Evolutionary conservation across 2,113 vertebrate genomes (phyloP).

Genomic region (Eurystomus gularis): DNA sequence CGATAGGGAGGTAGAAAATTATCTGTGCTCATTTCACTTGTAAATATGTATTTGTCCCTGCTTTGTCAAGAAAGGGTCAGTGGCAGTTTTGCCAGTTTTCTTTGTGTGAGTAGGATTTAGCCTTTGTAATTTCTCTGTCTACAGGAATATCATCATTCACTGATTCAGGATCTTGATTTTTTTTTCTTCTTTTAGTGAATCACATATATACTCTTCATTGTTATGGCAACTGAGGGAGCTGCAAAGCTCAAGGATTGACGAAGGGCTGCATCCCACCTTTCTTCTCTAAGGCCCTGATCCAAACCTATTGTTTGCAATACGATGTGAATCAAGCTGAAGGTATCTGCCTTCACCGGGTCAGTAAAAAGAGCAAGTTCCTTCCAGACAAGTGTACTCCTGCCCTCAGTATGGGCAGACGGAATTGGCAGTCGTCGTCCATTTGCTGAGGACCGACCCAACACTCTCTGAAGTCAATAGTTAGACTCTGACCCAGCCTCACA

Average conservation of each 20-base stretch:
- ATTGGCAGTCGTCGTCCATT: background rate
- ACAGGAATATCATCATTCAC: constrained; percentile 29
- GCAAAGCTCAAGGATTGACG: constrained; percentile 39
- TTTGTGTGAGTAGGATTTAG: background rate
- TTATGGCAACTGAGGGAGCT: constrained; percentile 60
- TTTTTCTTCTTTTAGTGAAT: constrained; percentile 39
- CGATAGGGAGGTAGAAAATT: background rate
- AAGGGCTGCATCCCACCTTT: constrained; percentile 34
- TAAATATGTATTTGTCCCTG: background rate
- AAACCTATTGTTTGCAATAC: background rate
- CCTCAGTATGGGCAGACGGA: background rate
- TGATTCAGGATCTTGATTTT: constrained; percentile 22
- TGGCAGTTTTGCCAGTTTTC: background rate
- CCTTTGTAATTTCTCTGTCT: background rate
- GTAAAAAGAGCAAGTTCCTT: constrained; percentile 5
- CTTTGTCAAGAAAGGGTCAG: constrained; percentile 12
- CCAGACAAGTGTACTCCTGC: constrained; percentile 3
- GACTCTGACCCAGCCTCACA: constrained; percentile 29
- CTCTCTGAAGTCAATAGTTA: constrained; percentile 40
- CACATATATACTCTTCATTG: constrained; percentile 51
- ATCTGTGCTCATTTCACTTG: background rate
- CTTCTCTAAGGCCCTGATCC: constrained; percentile 7
- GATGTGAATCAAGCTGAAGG: constrained; percentile 3
- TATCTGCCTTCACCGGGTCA: background rate
- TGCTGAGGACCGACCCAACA: background rate